Evolutionary conservation across 2,888 invertebrate species (phyloP).

Genomic region (Epistrophe eligans): DNA sequence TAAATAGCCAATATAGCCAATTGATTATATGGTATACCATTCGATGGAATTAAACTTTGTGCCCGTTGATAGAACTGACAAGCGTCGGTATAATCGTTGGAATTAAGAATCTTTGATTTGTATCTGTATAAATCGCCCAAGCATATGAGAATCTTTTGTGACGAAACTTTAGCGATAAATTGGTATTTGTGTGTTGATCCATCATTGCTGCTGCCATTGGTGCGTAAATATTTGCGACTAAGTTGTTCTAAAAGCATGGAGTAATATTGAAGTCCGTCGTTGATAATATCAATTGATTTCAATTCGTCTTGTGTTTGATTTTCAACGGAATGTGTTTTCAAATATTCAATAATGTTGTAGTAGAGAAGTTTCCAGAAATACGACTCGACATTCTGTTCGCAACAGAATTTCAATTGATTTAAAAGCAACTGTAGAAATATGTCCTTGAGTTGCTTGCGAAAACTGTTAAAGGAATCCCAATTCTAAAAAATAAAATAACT

Average conservation of each 20-base stretch:
- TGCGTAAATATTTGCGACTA: slow-evolving; percentile 88
- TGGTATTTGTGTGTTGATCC: slow-evolving; percentile 86
- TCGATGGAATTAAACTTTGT: slow-evolving; percentile 96
- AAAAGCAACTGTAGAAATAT: slow-evolving; percentile 88
- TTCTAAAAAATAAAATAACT: slow-evolving; percentile 81
- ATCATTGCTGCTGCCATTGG: slow-evolving; percentile 39
- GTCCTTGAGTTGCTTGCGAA: slow-evolving; percentile 87
- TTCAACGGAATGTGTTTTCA: slow-evolving; percentile 86
- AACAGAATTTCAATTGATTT: slow-evolving; percentile 93
- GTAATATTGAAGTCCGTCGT: slow-evolving; percentile 92
- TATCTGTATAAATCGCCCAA: slow-evolving; percentile 97
- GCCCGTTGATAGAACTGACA: slow-evolving; percentile 96
- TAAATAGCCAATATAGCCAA: slow-evolving; percentile 94
- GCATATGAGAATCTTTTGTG: slow-evolving; percentile 94
- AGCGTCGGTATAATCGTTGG: slow-evolving; percentile 84
- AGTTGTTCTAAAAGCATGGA: slow-evolving; percentile 89
- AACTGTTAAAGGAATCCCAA: slow-evolving; percentile 88
- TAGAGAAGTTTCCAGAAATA: slow-evolving; percentile 96
- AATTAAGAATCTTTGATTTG: slow-evolving; percentile 87
- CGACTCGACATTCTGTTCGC: slow-evolving; percentile 93
- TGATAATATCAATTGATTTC: slow-evolving; percentile 87
- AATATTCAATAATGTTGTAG: slow-evolving; percentile 93
- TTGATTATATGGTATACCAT: slow-evolving; percentile 97
- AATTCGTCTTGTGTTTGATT: slow-evolving; percentile 87
- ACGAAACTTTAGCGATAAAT: slow-evolving; percentile 91